Base-by-base conservation (phyloP, 2,797 vertebrate genomes). In the Thunnus albacares region DNA sequence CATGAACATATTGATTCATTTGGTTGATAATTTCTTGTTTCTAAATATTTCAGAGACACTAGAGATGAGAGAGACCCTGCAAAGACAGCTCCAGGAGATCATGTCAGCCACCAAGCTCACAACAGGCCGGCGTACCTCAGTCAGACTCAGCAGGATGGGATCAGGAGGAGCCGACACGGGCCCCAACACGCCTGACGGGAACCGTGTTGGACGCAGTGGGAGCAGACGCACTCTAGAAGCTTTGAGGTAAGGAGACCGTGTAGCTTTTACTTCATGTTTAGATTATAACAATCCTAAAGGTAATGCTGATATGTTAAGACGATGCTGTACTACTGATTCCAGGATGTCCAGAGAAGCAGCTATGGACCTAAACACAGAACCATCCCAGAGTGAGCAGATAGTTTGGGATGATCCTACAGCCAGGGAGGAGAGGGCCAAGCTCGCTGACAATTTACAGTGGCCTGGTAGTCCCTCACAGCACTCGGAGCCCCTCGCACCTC, bases 331-430 rank as follows among this genome's bases (percentile, higher is more conserved):
- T 20, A 9, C 47, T 51, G 47, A 51, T 13, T 51, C 18, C 86
- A 99, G 98, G 89, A 96, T 97, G 12, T 95, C 97, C 72, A 95
- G 96, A 74, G 97, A 97, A 38, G 91, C 94, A 1, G 81, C 87
- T 0, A 52, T 94, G 84, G 98, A 99, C 72, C 2, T 94, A 5
- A 98, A 99, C 94, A 98, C 98, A 0, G 98, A 99, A 90, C 97
- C 97, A 0, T 99, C 98, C 26, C 98, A 99, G 89, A 98, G 96
- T 9, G 98, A 99, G 56, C 98, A 99, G 95, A 99, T 99, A 17
- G 96, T 99, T 41, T 99, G 98, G 98, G 98, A 99, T 0, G 98
- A 99, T 85, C 98, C 98, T 0, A 99, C 98, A 1, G 98, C 98
- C 0, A 95, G 98, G 57, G 97, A 99, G 76, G 98, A 99, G 93